These are phyloP conservation scores for Drosophila acutilabella DNA, from an alignment of 2,888 invertebrate genomes.

Conservation along the genomic window DNA sequence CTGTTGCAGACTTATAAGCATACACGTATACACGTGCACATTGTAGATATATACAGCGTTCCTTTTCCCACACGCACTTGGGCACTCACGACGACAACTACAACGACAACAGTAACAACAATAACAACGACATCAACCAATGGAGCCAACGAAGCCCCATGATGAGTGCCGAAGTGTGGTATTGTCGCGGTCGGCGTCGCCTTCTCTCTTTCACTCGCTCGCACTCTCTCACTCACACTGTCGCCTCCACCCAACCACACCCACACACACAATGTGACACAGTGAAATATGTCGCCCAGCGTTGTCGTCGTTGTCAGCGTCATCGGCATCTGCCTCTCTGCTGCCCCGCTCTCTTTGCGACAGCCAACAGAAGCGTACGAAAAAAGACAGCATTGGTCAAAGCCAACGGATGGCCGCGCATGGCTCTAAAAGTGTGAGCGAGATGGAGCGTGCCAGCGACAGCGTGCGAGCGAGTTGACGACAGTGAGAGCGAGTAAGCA, in stretches of 20 bases:
- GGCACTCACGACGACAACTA: constrained; percentile 17
- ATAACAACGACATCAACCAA: constrained; percentile 45
- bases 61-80: constrained; percentile 62
- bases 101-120: constrained; percentile 10
- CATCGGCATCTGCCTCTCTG: constrained; percentile 12
- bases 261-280: constrained; percentile 45
- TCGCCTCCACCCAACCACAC: neutral
- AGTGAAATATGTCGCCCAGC: constrained; percentile 56
- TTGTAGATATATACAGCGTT: constrained; percentile 45
- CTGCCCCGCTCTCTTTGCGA: constrained; percentile 23
- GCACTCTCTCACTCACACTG: neutral
- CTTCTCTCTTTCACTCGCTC: constrained; percentile 2
- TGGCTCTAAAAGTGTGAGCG: constrained; percentile 45
- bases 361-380: constrained; percentile 24
- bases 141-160: constrained; percentile 49
- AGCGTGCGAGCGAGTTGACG: constrained; percentile 16
- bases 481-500: constrained; percentile 8
- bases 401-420: constrained; percentile 71
- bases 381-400: constrained; percentile 71
- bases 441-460: constrained; percentile 42
- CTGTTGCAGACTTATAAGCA: constrained; percentile 9
- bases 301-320: constrained; percentile 35
- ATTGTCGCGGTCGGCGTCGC: constrained; percentile 45
- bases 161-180: constrained; percentile 63
- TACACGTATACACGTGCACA: neutral